A percentile compares a stretch with the other conserved stretches of the same genome.
These are phyloP conservation scores for Herminia tarsipennalis DNA, from an alignment of 2,888 invertebrate species.

Conservation along the genomic window DNA sequence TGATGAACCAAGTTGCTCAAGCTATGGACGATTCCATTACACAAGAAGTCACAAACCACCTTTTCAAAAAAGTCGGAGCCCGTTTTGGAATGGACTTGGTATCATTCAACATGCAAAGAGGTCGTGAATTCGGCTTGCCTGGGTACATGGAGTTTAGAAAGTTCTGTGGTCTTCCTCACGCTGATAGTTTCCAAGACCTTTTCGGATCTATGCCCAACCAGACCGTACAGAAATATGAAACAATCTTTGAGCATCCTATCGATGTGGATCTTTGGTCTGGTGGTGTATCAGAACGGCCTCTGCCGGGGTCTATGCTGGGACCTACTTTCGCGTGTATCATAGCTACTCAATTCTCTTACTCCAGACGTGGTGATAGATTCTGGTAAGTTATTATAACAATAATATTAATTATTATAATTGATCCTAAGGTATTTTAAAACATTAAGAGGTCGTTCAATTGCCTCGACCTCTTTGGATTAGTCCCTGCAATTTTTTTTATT, in stretches of 20 bases:
- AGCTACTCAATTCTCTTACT: constrained; percentile 96
- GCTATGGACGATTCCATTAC: constrained; percentile 98
- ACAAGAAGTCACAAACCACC: constrained; percentile 95
- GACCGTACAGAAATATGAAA: constrained; percentile 92
- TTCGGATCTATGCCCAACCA: constrained; percentile 96
- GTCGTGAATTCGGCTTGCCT: constrained; percentile 95
- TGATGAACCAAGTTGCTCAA: constrained; percentile 97
- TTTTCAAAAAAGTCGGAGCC: constrained; percentile 93
- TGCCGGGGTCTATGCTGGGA: constrained; percentile 96
- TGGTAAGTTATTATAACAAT: constrained; percentile 84
- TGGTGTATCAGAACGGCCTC: constrained; percentile 95
- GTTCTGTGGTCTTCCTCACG: constrained; percentile 94
- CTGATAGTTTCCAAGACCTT: constrained; percentile 91
- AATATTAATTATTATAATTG: not conserved
- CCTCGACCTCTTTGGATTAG: too few relatives aligned
- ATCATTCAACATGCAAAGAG: constrained; percentile 97
- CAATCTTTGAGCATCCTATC: constrained; percentile 94
- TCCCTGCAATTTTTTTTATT: too few relatives aligned
- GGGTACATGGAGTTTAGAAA: constrained; percentile 97
- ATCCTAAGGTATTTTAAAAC: too few relatives aligned
- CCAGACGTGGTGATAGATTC: constrained; percentile 95
- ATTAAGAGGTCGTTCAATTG: too few relatives aligned
- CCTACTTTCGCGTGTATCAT: constrained; percentile 98
- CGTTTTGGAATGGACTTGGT: constrained; percentile 95
- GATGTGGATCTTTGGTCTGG: constrained; percentile 98